A percentile compares a stretch with the other conserved stretches of the same genome.
phyloP scores from a whole-genome alignment of 2,113 vertebrate genomes.

The Pteronura brasiliensis region DNA sequence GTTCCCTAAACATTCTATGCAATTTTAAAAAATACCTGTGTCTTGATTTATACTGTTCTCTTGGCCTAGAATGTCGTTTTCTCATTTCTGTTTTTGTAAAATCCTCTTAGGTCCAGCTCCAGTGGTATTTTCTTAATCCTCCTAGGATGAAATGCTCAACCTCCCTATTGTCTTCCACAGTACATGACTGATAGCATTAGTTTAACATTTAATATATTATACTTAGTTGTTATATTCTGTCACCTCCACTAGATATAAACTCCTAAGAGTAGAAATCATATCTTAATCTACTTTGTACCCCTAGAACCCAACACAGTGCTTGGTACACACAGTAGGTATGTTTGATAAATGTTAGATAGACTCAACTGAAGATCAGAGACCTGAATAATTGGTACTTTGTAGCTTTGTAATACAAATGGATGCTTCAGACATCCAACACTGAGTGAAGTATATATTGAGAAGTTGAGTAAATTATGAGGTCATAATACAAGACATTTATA shows the following conservation, averaged over 20 bases:
- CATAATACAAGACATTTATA: neutral
- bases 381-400: neutral
- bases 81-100: neutral
- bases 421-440: neutral
- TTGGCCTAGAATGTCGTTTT: neutral
- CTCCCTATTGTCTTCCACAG: neutral
- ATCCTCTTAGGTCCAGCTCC: neutral
- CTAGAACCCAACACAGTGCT: neutral
- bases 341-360: neutral
- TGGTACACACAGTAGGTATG: neutral
- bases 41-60: neutral
- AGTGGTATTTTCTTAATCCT: neutral
- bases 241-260: neutral
- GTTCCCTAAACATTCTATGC: neutral
- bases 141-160: neutral
- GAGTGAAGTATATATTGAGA: neutral
- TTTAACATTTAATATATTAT: neutral
- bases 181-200: neutral
- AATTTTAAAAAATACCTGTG: slow-evolving; percentile 3
- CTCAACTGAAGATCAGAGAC: neutral
- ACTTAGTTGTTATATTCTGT: neutral
- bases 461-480: neutral
- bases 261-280: neutral
- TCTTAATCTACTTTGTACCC: neutral
- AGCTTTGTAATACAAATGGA: neutral